Conservation (phyloP, 1,140 invertebrate species). For the Protaetia brevitarsis region DNA sequence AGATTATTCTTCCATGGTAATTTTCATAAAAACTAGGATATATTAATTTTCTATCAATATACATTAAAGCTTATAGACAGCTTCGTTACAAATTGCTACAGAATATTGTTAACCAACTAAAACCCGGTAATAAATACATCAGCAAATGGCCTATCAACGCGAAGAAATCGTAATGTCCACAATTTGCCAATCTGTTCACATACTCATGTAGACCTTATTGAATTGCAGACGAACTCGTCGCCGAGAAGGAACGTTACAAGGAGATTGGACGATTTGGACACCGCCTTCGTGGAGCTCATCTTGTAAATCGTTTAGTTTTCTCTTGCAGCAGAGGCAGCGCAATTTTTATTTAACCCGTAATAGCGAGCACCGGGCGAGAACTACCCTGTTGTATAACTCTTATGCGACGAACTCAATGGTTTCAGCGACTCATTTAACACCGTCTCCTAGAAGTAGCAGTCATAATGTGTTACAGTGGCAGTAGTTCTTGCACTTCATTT, state of each 20-base stretch:
- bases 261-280: conserved; percentile 98
- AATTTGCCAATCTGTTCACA: too few species aligned
- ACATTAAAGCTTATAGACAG: too few species aligned
- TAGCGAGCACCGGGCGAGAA: neutral
- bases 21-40: too few species aligned
- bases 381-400: neutral
- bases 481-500: conserved; percentile 6
- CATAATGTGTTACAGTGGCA: neutral
- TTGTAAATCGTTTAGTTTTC: conserved; percentile 41
- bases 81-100: too few species aligned
- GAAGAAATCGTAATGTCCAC: too few species aligned
- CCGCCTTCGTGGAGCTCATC: conserved; percentile 96
- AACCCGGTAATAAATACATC: neutral
- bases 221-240: conserved; percentile 93
- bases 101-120: neutral
- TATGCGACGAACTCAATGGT: neutral
- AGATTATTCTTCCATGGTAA: too few species aligned
- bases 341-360: conserved; percentile 1
- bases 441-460: neutral
- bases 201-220: neutral
- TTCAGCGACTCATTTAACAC: conserved; percentile 4
- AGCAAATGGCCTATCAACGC: too few species aligned
- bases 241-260: conserved; percentile 99
- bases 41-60: too few species aligned
- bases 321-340: neutral